These are phyloP conservation scores for Lasiommata megera DNA, from an alignment of 2,888 invertebrate species.

Conservation along the genomic window DNA sequence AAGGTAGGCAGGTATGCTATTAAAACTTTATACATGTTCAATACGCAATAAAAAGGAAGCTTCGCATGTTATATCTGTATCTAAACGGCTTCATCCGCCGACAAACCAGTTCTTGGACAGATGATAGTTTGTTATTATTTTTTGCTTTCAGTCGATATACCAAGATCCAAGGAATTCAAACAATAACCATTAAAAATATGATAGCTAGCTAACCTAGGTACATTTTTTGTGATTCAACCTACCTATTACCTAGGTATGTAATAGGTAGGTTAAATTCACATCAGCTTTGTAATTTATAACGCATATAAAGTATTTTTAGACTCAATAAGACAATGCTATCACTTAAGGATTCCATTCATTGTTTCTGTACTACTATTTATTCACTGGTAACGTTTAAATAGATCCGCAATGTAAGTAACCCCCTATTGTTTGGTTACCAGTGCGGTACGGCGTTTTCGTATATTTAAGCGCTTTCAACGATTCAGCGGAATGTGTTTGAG, in stretches of 20 bases:
- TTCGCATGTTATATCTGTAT: slow-evolving; percentile 58
- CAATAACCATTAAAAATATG: slow-evolving; percentile 33
- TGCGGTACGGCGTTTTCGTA: slow-evolving; percentile 15
- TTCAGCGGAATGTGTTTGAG: slow-evolving; percentile 18
- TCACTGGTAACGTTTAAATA: slow-evolving; percentile 22
- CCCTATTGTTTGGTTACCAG: slow-evolving; percentile 26
- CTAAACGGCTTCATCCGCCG: slow-evolving; percentile 53
- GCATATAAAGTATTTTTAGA: slow-evolving; percentile 1
- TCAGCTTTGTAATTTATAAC: slow-evolving; percentile 1
- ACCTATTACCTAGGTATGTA: neutral
- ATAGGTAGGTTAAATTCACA: neutral
- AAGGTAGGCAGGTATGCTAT: slow-evolving; percentile 7
- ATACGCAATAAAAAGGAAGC: slow-evolving; percentile 54
- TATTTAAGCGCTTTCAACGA: slow-evolving; percentile 23
- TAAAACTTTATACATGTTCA: slow-evolving; percentile 41
- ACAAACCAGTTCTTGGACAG: slow-evolving; percentile 67
- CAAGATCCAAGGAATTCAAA: slow-evolving; percentile 39
- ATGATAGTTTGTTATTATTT: slow-evolving; percentile 75
- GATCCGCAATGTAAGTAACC: slow-evolving; percentile 24
- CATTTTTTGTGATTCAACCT: neutral
- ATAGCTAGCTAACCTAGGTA: neutral
- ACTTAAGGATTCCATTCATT: slow-evolving; percentile 7
- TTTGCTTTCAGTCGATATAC: slow-evolving; percentile 38
- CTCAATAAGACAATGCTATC: slow-evolving; percentile 19
- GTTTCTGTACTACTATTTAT: neutral